A percentile compares a stretch with the other conserved stretches of the same genome.
Conservation (phyloP, 1,140 invertebrate species). For the Vanessa tameamea region DNA sequence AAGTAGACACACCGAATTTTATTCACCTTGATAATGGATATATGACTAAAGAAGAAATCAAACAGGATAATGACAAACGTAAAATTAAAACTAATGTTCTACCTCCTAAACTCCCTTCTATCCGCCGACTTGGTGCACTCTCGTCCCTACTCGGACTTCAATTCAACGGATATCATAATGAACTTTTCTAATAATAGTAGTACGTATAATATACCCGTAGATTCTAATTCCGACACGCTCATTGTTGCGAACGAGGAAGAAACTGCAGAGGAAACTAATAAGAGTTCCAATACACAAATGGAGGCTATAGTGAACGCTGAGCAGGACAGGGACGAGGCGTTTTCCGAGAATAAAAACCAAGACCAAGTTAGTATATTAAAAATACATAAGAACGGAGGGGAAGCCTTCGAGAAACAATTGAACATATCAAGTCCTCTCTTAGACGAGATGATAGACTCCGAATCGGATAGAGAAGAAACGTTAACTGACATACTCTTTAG, state of each 20-base stretch:
- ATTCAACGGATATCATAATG: slow-evolving; percentile 56
- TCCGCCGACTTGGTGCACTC: slow-evolving; percentile 64
- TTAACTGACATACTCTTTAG: slow-evolving; percentile 71
- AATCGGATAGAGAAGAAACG: slow-evolving; percentile 69
- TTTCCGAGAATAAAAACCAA: slow-evolving; percentile 61
- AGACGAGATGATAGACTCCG: slow-evolving; percentile 72
- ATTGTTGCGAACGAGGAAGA: slow-evolving; percentile 65
- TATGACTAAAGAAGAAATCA: slow-evolving; percentile 32
- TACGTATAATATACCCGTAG: slow-evolving; percentile 66
- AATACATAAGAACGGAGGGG: slow-evolving; percentile 55
- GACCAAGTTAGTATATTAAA: slow-evolving; percentile 54
- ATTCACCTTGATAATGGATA: slow-evolving; percentile 24
- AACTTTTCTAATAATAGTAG: slow-evolving; percentile 57
- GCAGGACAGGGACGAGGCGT: slow-evolving; percentile 64
- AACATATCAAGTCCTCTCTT: slow-evolving; percentile 73
- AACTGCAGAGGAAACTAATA: slow-evolving; percentile 59
- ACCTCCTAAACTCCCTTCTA: slow-evolving; percentile 64
- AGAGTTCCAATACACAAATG: slow-evolving; percentile 61
- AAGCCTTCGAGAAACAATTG: slow-evolving; percentile 63
- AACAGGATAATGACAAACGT: slow-evolving; percentile 52
- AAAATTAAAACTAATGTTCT: slow-evolving; percentile 76
- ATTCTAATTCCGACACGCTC: slow-evolving; percentile 70
- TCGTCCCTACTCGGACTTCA: slow-evolving; percentile 56
- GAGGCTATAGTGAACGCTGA: slow-evolving; percentile 67
- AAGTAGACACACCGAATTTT: slow-evolving; percentile 25